These are phyloP conservation scores for Hyles vespertilio DNA, from an alignment of 1,140 invertebrate genomes.

Conservation along the genomic window DNA sequence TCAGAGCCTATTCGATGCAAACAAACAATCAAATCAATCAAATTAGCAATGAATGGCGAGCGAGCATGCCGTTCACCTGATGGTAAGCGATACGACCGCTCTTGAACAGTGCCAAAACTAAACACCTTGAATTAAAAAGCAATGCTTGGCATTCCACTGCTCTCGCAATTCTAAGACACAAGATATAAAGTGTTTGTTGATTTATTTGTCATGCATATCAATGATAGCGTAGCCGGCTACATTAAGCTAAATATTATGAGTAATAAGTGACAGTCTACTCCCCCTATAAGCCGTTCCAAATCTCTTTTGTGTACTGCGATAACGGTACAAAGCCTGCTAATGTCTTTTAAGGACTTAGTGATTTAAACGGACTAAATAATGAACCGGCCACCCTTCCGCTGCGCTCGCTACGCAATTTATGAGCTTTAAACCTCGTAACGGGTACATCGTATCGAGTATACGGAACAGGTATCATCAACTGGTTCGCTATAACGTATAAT, in stretches of 20 bases:
- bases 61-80: no score
- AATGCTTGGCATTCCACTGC: no score
- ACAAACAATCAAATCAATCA: no score
- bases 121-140: no score
- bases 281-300: constrained; percentile 54
- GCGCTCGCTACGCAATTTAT: constrained; percentile 51
- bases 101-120: no score
- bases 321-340: constrained; percentile 73
- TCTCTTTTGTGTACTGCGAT: constrained; percentile 72
- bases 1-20: no score
- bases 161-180: no score
- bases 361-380: constrained; percentile 76
- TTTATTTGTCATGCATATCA: constrained; percentile 1
- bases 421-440: constrained; percentile 48
- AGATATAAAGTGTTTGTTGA: background rate
- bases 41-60: no score
- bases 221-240: background rate
- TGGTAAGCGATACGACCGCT: no score
- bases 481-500: no score
- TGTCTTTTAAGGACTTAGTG: constrained; percentile 76
- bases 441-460: background rate
- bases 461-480: no score
- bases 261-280: constrained; percentile 54
- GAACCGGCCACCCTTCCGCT: constrained; percentile 66
- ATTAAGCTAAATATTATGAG: constrained; percentile 40